Evolutionary conservation across 2,888 invertebrate species (phyloP).

Genomic region (Hirudinaria manillensis): DNA sequence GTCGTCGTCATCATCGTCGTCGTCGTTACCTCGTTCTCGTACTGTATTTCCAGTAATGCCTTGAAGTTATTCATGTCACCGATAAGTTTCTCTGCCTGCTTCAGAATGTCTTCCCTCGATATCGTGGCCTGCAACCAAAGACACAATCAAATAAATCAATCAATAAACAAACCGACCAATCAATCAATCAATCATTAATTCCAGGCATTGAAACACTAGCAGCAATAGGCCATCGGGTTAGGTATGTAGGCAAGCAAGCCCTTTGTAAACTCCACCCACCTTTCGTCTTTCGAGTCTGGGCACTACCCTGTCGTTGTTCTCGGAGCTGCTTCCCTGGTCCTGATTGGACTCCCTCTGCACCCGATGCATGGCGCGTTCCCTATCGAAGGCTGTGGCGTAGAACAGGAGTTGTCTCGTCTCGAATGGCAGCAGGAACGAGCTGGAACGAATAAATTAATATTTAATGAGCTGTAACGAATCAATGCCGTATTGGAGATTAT

Average conservation of each 20-base stretch:
- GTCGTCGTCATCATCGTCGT: neutral
- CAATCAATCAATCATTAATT: too few species aligned
- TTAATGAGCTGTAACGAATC: neutral
- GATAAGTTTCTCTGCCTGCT: conserved; percentile 90
- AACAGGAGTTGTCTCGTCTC: conserved; percentile 91
- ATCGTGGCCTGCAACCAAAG: conserved; percentile 50
- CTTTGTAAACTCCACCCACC: conserved; percentile 44
- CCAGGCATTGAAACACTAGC: too few species aligned
- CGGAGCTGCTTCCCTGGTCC: conserved; percentile 53
- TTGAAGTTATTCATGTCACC: conserved; percentile 86
- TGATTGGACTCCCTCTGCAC: conserved; percentile 74
- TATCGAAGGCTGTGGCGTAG: conserved; percentile 94
- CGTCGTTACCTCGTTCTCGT: conserved; percentile 58
- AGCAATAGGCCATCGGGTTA: neutral
- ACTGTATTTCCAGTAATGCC: conserved; percentile 80
- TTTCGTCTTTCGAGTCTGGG: conserved; percentile 84
- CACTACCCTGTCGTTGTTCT: conserved; percentile 72
- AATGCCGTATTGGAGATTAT: neutral
- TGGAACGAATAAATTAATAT: conserved; percentile 34
- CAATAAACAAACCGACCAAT: neutral
- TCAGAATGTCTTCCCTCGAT: conserved; percentile 75
- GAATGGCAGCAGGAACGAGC: conserved; percentile 94
- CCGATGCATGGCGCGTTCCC: conserved; percentile 83
- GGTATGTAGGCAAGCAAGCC: neutral
- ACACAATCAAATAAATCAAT: neutral